Evolutionary conservation across 2,797 vertebrate genomes (phyloP).

Genomic region (Aselliscus stoliczkanus): DNA sequence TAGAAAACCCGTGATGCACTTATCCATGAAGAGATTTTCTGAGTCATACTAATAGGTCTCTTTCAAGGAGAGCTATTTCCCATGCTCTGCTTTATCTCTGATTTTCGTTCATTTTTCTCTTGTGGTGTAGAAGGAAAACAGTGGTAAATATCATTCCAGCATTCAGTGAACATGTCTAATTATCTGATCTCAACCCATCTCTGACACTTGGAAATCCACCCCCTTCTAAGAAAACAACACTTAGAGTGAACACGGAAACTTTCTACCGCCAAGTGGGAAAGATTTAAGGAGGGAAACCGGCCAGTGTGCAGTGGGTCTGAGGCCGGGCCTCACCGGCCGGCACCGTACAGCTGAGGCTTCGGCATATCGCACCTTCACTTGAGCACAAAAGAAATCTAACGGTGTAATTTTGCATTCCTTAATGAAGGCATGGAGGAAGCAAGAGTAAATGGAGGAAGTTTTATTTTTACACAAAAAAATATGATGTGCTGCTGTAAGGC

Average conservation of each 20-base stretch:
- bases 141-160: background rate
- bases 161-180: background rate
- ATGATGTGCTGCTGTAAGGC: background rate
- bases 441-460: conserved; percentile 21
- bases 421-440: background rate
- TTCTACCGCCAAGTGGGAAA: background rate
- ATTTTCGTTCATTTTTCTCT: conserved; percentile 10
- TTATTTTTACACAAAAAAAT: background rate
- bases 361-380: conserved; percentile 2
- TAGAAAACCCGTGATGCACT: background rate
- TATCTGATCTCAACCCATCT: background rate
- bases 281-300: background rate
- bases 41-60: background rate
- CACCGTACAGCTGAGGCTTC: background rate
- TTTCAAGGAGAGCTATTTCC: background rate
- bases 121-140: background rate
- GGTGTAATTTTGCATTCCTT: conserved; percentile 8
- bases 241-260: background rate
- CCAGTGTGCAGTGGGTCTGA: background rate
- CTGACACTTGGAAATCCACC: background rate
- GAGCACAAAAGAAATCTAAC: conserved; percentile 15
- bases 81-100: background rate
- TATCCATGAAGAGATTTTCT: background rate
- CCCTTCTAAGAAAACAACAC: conserved; percentile 13
- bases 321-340: background rate